Evolutionary conservation across 1,140 invertebrate species (phyloP), one percentile per base, ranked within the genome.

Genomic region (Proctacanthus coquilletti): DNA sequence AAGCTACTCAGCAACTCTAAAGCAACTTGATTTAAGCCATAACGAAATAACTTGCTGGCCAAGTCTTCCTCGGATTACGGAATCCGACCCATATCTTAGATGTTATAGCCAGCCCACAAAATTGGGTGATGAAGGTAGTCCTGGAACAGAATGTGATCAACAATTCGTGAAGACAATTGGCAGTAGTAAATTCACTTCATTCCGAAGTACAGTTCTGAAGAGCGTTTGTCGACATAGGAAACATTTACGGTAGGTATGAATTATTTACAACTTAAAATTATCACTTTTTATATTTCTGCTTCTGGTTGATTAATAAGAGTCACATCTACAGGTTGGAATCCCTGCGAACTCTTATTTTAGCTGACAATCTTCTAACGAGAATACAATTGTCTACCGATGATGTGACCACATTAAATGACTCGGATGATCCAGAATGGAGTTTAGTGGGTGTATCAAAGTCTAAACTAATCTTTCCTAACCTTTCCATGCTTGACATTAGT

Each of bases 401-500:
- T 50, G 78, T 49, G 8, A 46, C 53, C 8, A 60, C 53, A 0
- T 29, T 60, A 18, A 59, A 53, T 25, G 57, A 57, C 21, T 49
- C 48, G 33, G 56, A 60, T 27, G 56, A 60, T 30, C 46, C 51
- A 2, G 57, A 60, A 20, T 60, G 56, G 56, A 60, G 47, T 45
- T 50, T 60, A 25, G 54, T 60, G 15, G 56, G 56, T 10, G 49
- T 61, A 2, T 62, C 67, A n/a, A 76, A 75, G 48, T 63, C 68
- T 2, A 68, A 77, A 36, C 68, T 95, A 15, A 67, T 97, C 43
- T 96, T 94, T 64, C 93, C 94, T 0, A 85, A 84, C 53, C 70
- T 98, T 25, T 93, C 87, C 2, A 92, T 92, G 80, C 61, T 98
- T 43, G 94, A 98, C 61, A 74, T 98, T 5, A 89, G 85, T 47